A percentile compares a stretch with the other conserved stretches of the same genome.
Evolutionary conservation across 2,888 invertebrate species (phyloP).

Genomic region (Agrotis segetum): DNA sequence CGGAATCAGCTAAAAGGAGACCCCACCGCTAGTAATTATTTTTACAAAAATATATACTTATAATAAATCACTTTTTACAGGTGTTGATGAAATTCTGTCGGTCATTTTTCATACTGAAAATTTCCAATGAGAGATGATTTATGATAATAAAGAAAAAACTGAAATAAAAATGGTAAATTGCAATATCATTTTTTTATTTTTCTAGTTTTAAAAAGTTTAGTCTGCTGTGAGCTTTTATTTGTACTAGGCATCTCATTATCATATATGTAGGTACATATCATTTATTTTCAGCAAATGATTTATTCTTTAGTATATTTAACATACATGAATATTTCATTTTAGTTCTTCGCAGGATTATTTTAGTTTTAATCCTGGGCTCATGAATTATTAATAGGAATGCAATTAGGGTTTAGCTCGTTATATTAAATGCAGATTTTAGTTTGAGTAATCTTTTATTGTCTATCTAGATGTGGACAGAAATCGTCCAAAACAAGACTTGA

Average conservation of each 20-base stretch:
- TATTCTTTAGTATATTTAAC: neutral
- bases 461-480: too few relatives aligned
- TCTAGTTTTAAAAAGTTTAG: conserved; percentile 2
- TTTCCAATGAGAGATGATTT: neutral
- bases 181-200: neutral
- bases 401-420: neutral
- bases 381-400: conserved; percentile 8
- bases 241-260: neutral
- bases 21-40: too few relatives aligned
- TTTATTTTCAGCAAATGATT: conserved; percentile 8
- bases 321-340: neutral
- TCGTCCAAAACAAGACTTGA: too few relatives aligned
- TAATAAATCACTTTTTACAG: too few relatives aligned
- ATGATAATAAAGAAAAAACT: too few relatives aligned
- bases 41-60: too few relatives aligned
- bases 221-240: conserved; percentile 5
- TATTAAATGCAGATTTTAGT: neutral
- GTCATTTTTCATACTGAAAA: neutral
- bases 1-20: too few relatives aligned
- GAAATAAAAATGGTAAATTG: conserved; percentile 12
- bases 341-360: neutral
- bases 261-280: too few relatives aligned
- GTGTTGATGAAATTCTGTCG: neutral
- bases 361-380: neutral
- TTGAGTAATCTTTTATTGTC: neutral